Conservation (phyloP, 2,113 vertebrate species). For the Upupa epops region DNA sequence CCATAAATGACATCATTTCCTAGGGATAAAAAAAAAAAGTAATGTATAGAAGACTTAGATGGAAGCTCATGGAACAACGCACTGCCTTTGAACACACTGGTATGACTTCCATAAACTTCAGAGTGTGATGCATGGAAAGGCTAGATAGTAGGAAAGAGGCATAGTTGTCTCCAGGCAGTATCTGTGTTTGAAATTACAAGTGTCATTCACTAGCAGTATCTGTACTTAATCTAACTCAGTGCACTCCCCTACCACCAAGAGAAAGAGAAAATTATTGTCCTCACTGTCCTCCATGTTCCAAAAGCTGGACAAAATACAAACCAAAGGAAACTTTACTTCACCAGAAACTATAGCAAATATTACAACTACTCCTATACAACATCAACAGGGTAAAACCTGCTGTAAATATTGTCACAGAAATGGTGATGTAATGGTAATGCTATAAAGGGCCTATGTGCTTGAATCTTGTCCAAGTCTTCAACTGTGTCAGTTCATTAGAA, state of each 20-base stretch:
- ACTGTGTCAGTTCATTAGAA: neutral
- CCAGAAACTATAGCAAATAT: neutral
- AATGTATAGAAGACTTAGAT: neutral
- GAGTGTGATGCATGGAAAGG: neutral
- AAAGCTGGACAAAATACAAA: neutral
- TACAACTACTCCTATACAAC: neutral
- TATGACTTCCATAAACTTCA: conserved; percentile 24
- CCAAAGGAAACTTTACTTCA: neutral
- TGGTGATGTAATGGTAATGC: neutral
- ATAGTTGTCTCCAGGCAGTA: neutral
- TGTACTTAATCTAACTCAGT: neutral
- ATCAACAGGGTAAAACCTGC: neutral
- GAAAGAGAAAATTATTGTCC: neutral
- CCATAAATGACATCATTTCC: conserved; percentile 89
- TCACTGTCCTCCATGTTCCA: neutral
- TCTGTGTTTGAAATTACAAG: conserved; percentile 11
- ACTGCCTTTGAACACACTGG: neutral
- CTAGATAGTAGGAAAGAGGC: neutral
- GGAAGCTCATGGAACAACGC: neutral
- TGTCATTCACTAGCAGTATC: neutral
- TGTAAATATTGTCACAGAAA: neutral
- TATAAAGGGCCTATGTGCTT: neutral
- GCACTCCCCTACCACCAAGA: neutral
- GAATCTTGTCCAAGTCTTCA: neutral
- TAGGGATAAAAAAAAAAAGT: conserved; percentile 56